These are phyloP conservation scores for Stictocephala bisonia DNA, from an alignment of 2,888 invertebrate species.

Conservation along the genomic window DNA sequence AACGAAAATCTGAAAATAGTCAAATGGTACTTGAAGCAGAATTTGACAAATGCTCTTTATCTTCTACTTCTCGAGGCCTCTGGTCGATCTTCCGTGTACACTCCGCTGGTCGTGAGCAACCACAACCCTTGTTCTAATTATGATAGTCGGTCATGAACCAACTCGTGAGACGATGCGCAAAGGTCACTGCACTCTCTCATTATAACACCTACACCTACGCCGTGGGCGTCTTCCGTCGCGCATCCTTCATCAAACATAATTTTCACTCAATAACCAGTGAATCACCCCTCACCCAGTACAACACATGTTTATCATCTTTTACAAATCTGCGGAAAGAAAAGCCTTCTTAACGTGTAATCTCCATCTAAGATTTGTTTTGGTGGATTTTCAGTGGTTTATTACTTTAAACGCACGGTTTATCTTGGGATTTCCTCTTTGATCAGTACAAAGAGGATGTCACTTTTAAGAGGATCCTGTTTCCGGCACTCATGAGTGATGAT, in stretches of 20 bases:
- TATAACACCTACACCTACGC: constrained; percentile 29
- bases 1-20: too few species aligned
- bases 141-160: constrained; percentile 21
- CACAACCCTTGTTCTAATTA: constrained; percentile 35
- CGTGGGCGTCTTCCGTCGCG: not conserved
- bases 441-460: too few species aligned
- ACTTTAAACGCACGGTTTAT: too few species aligned
- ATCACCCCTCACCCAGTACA: too few species aligned
- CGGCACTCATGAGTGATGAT: too few species aligned
- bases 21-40: too few species aligned
- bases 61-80: too few species aligned
- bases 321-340: constrained; percentile 10
- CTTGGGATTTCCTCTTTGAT: too few species aligned
- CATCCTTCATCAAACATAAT: constrained; percentile 27
- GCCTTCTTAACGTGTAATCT: constrained; percentile 14
- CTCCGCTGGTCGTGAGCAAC: constrained; percentile 21
- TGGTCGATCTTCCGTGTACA: too few species aligned
- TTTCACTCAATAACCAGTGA: constrained; percentile 20
- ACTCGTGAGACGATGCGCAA: not conserved
- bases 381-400: constrained; percentile 4
- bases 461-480: too few species aligned
- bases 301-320: constrained; percentile 17
- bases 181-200: constrained; percentile 21
- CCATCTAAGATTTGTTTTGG: not conserved
- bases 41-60: too few species aligned